Evolutionary conservation across 1,140 invertebrate genomes (phyloP).

Genomic region (Aphelenchoides avenae): DNA sequence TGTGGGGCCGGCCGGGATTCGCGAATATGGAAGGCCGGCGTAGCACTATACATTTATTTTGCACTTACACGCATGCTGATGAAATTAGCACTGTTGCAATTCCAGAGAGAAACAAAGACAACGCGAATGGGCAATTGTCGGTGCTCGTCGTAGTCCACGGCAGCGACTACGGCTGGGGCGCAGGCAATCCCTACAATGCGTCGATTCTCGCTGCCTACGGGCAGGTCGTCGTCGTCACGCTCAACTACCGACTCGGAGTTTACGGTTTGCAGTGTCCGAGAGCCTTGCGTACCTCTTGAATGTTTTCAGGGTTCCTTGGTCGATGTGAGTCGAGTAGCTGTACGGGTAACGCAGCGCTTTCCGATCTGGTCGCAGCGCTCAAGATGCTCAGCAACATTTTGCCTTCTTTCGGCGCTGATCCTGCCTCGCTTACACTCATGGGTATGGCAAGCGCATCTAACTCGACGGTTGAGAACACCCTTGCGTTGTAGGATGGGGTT

Average conservation of each 20-base stretch:
- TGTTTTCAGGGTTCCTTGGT: constrained; percentile 51
- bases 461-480: too few relatives aligned
- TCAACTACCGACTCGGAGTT: constrained; percentile 57
- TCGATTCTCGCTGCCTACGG: constrained; percentile 51
- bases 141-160: constrained; percentile 57
- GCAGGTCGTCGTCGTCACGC: constrained; percentile 57
- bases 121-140: constrained; percentile 23
- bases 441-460: constrained; percentile 42
- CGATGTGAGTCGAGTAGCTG: constrained; percentile 55
- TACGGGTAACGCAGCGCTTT: constrained; percentile 53
- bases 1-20: background rate
- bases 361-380: constrained; percentile 56
- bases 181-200: constrained; percentile 56
- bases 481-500: constrained; percentile 51
- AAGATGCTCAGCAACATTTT: constrained; percentile 60
- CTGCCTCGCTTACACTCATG: constrained; percentile 60
- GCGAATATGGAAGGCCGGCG: background rate
- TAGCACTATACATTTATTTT: constrained; percentile 5
- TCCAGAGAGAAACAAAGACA: constrained; percentile 14
- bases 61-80: constrained; percentile 12
- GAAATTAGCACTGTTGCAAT: background rate
- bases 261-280: constrained; percentile 39
- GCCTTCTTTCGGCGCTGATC: constrained; percentile 61
- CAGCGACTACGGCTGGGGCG: constrained; percentile 52
- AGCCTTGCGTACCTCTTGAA: constrained; percentile 1